Conservation (phyloP, 2,113 vertebrate species). For the Macrotis lagotis region DNA sequence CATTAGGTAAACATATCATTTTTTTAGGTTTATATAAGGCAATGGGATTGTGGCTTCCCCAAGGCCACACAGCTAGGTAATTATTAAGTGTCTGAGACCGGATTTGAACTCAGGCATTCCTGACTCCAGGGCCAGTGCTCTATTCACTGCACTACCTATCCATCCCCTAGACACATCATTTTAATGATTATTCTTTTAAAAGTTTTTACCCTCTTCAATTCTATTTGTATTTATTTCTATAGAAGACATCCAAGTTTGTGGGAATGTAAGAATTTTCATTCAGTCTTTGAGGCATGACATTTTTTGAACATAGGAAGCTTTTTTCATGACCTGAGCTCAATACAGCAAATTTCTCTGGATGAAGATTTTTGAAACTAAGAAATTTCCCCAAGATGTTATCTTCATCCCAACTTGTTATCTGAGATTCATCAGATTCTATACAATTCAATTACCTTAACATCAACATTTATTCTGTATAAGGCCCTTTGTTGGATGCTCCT, state of each 20-base stretch:
- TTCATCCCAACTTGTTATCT: background rate
- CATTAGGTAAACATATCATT: background rate
- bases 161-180: no score
- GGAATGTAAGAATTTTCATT: constrained; percentile 20
- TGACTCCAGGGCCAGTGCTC: no score
- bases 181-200: background rate
- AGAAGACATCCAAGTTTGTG: background rate
- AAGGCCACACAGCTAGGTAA: no score
- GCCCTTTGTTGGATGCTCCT: background rate
- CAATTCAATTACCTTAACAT: background rate
- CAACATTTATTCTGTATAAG: background rate
- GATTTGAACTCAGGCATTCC: no score
- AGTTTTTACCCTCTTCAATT: background rate
- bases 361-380: constrained; percentile 18
- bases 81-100: no score
- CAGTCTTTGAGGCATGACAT: constrained; percentile 9
- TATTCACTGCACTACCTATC: no score
- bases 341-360: background rate
- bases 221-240: background rate
- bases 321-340: constrained; percentile 36
- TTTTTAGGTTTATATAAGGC: no score
- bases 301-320: constrained; percentile 34
- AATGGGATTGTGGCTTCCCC: no score
- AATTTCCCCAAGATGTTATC: background rate
- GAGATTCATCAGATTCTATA: background rate